Percentiles rank a stretch among this genome's conserved stretches.
Evolutionary conservation across 2,113 vertebrate genomes (phyloP).

Genomic region (Hydropotes inermis): DNA sequence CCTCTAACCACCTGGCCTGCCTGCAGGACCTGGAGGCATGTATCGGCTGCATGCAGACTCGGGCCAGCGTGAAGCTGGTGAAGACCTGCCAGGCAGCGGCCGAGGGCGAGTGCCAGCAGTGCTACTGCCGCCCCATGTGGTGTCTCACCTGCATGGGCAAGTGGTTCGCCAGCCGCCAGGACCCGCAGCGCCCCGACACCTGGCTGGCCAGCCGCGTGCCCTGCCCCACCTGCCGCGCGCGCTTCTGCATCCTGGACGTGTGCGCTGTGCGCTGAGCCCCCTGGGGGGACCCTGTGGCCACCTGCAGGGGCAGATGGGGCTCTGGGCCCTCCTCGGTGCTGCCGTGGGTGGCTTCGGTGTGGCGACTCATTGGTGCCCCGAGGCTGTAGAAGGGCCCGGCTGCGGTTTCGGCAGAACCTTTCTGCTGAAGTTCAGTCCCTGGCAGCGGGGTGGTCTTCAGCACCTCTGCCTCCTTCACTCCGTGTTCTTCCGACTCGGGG

Average conservation of each 20-base stretch:
- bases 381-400: neutral
- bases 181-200: slow-evolving; percentile 93
- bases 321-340: neutral
- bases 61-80: slow-evolving; percentile 89
- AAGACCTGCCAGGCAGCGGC: slow-evolving; percentile 83
- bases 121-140: slow-evolving; percentile 97
- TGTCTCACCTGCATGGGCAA: slow-evolving; percentile 95
- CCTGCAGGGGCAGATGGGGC: neutral
- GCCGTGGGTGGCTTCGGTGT: accelerated
- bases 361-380: neutral
- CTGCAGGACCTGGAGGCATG: slow-evolving; percentile 91
- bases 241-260: slow-evolving; percentile 94
- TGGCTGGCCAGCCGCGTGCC: slow-evolving; percentile 94
- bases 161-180: slow-evolving; percentile 97
- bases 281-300: neutral
- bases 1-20: neutral
- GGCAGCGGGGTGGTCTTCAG: neutral
- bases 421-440: neutral
- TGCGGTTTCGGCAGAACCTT: neutral
- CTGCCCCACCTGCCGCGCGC: slow-evolving; percentile 93
- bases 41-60: slow-evolving; percentile 94
- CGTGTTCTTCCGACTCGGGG: neutral
- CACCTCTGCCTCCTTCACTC: neutral
- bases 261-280: slow-evolving; percentile 84
- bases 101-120: slow-evolving; percentile 89